These are phyloP conservation scores for Acanthis flammea DNA, from an alignment of 2,797 vertebrate genomes.

Conservation along the genomic window DNA sequence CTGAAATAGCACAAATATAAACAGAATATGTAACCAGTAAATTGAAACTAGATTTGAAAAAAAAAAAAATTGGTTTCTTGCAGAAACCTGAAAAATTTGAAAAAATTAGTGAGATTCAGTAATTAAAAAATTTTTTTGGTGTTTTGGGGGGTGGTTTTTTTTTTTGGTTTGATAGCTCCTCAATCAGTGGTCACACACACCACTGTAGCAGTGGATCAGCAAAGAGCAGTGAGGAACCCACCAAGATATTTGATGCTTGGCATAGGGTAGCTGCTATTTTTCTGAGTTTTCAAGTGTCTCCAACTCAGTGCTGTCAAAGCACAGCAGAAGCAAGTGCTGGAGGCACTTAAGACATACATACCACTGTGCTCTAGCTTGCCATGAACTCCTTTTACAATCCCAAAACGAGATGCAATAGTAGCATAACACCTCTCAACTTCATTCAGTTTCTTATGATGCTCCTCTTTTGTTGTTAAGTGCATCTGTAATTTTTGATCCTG, in stretches of 20 bases:
- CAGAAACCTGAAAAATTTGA: neutral
- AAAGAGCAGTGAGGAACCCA: neutral
- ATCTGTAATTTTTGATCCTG: constrained; percentile 89
- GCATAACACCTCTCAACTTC: constrained; percentile 86
- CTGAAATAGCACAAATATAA: neutral
- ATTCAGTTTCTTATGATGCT: constrained; percentile 85
- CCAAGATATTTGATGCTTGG: neutral
- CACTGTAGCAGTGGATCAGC: neutral
- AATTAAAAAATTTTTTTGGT: neutral
- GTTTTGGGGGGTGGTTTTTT: neutral
- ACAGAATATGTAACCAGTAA: neutral
- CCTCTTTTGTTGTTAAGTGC: constrained; percentile 84
- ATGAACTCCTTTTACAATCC: constrained; percentile 82
- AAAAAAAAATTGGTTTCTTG: neutral
- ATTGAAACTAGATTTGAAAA: neutral
- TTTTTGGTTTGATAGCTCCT: neutral
- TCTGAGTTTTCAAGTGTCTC: neutral
- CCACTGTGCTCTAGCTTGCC: constrained; percentile 86
- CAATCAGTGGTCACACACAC: fast-evolving
- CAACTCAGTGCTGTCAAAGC: neutral
- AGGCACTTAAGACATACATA: constrained; percentile 57
- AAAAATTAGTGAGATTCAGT: neutral
- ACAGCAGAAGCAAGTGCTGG: neutral
- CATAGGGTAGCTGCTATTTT: neutral
- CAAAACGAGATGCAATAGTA: constrained; percentile 80